Evolutionary conservation across 2,113 vertebrate species (phyloP), one percentile per base, ranked within the genome.

Genomic region (Ctenomys sociabilis): DNA sequence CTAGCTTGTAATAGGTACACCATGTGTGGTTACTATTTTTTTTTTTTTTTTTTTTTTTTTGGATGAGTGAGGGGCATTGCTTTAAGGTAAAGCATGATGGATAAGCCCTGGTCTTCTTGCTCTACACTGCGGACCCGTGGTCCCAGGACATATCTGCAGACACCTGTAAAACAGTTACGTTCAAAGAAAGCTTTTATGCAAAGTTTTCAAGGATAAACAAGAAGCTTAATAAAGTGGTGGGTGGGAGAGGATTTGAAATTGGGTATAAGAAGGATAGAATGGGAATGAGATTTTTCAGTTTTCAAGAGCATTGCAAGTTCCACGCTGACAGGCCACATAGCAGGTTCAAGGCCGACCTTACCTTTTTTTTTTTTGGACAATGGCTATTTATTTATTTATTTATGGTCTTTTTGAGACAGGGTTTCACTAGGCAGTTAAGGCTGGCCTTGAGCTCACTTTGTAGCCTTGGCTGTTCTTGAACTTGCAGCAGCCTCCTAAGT

Each of bases 161-260:
- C 21, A 78, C 35, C 40, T 84, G 84, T 93, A 88, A 91, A 95
- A 81, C 82, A 64, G 13, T 78, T 78, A 63, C 84, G 89, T 86
- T 90, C 91, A 92, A 94, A 94, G 77, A 88, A 73, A 85, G 68
- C 52, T 92, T 91, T 95, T 88, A 40, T 54, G 12, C 75, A 61
- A 95, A 93, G 64, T 72, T 93, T 84, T 12, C 21, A 96, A 91
- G 90, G 35, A 32, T 83, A n/a, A 57, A 28, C n/a, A 87, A 78
- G 40, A 72, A 73, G 77, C n/a, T 35, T 91, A 80, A 61, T 54
- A 66, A 89, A 97, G 45, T 93, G 73, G 12, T 81, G 88, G 49
- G 43, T 95, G 57, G 54, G 28, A 96, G 49, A 90, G 12, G 35
- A 10, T 9, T 90, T 52, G 43, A 24, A 84, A 26, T 88, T 97